Evolutionary conservation across 2,797 vertebrate genomes (phyloP), one percentile per base, ranked within the genome.

Genomic region (Takifugu ocellatus): DNA sequence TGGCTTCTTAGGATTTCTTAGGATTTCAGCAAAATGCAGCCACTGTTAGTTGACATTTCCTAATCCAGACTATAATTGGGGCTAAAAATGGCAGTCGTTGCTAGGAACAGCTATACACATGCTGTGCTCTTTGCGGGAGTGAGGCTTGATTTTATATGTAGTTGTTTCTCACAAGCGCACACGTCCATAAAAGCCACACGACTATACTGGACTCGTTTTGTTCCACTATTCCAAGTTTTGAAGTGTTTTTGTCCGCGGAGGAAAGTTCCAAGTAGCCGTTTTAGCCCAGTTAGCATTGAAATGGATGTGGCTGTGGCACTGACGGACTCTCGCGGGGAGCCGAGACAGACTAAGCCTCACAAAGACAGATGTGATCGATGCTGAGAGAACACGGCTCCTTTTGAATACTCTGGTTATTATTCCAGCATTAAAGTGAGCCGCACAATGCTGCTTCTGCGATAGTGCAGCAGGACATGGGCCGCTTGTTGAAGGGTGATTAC

Each of bases 401-500:
- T 58, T 5, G 16, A 45, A 61, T 48, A 63, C 25, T 26, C 3
- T 6, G 8, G 43, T 29, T 59, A 9, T 31, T 45, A 10, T 47
- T 66, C 16, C 26, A 46, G 45, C 44, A 21, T 33, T 49, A 47
- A 61, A 66, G 36, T 16, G 5, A 57, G 50, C 52, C 44, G 66
- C 24, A 25, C 36, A 52, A 31, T 25, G 43, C 46, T 3, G 42
- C 3, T 5, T 63, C 12, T 60, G 63, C 0, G 61, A 58, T 43
- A 33, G 49, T 31, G 57, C 55, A 56, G 61, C 61, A 50, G 49
- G 61, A 61, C 51, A 46, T 27, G 27, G 56, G 72, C 49, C 25
- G 54, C 51, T 67, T 75, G 77, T 74, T 76, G 75, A 81, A 56
- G 1, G 69, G 71, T 48, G 69, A 77, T 82, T 78, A 74, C 54